These are phyloP conservation scores for Onychomys arenicola DNA, from an alignment of 2,797 vertebrate genomes.

Conservation along the genomic window DNA sequence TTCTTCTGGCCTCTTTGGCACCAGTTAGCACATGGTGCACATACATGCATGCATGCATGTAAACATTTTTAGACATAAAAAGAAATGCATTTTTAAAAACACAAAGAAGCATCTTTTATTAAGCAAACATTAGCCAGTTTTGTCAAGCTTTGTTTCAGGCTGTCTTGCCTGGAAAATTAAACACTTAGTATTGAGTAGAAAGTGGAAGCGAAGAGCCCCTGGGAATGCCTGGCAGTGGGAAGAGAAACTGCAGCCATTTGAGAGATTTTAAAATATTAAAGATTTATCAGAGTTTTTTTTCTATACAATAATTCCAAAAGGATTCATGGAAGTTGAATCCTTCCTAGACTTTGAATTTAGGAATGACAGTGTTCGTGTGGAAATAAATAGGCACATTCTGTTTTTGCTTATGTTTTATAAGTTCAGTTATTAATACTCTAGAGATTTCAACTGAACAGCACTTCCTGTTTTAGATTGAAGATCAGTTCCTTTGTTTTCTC, in stretches of 20 bases:
- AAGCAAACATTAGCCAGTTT: conserved; percentile 6
- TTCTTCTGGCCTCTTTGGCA: not conserved
- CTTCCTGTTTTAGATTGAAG: not conserved
- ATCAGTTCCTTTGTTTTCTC: not conserved
- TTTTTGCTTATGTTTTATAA: not conserved
- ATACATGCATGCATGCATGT: not conserved
- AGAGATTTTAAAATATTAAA: not conserved
- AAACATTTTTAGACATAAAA: not conserved
- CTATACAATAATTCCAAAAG: conserved; percentile 17
- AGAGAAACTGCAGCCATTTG: not conserved
- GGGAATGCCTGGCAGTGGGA: not conserved
- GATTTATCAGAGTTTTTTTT: not conserved
- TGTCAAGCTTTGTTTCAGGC: conserved; percentile 38
- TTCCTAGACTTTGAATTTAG: conserved; percentile 2
- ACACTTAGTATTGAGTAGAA: not conserved
- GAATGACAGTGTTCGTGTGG: conserved; percentile 30
- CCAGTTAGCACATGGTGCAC: not conserved
- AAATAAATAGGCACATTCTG: not conserved
- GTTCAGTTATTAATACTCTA: not conserved
- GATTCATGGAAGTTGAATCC: not conserved
- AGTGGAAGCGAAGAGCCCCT: not conserved
- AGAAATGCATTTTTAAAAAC: not conserved
- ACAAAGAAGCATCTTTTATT: not conserved
- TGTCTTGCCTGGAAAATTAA: conserved; percentile 27
- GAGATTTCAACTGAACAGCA: conserved; percentile 24